Base-by-base conservation (phyloP, 1,140 invertebrate genomes). In the Habropoda laboriosa region DNA sequence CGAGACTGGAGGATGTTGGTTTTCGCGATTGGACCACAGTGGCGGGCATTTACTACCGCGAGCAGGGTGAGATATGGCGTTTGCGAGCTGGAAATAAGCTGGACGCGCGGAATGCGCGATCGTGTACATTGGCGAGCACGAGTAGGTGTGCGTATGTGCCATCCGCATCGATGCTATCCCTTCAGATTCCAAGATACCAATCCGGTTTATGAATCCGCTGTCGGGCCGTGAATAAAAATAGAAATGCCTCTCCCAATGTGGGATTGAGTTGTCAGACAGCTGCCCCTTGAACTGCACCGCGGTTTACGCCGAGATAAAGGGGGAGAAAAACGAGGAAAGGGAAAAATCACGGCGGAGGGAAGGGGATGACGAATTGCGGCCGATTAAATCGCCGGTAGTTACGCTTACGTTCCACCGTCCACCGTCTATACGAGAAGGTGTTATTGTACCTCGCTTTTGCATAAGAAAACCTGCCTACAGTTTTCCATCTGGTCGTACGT, bases 181-280 rank as follows among this genome's bases (percentile, higher is more conserved):
- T 58, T 77, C 75, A 85, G 85, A 87, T 87, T 81, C 67, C 75
- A 78, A 85, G 85, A 87, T 85, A 86, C 60, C 70, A 82, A 81
- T 87, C 85, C 85, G 85, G 86, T 87, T 86, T 87, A 78, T 67
- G 80, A 83, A 86, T 87, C 74, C 68, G 81, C 74, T 77, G 86
- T 82, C 78, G 30, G 79, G 38, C 60, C 49, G 40, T 7, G 63
- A 32, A 78, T 80, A 86, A 86, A 87, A 87, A 85, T 85, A 73
- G 49, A 80, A 68, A 72, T 81, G 78, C 73, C 81, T 81, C 47
- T 80, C 78, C 82, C 79, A 81, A 83, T 83, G 78, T 57, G 45
- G 76, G 75, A 87, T 86, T 81, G 80, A 88, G 85, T 83, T 66
- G 79, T 87, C 80, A 77, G 57, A 82, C 79, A 70, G 80, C 61